These are phyloP conservation scores for Fregetta grallaria DNA, from an alignment of 2,113 vertebrate genomes.

Conservation along the genomic window DNA sequence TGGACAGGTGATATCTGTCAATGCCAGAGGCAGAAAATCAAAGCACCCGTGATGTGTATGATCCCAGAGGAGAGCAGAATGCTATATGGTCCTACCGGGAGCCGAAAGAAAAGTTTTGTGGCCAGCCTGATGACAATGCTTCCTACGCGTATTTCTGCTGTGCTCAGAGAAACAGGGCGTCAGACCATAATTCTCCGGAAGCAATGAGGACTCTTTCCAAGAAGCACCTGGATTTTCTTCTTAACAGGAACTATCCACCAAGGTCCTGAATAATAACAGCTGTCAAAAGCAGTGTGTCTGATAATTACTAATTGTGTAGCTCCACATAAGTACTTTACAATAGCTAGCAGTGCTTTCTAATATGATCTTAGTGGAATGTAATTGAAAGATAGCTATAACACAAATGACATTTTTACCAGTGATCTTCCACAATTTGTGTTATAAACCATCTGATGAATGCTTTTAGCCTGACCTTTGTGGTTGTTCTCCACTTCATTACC, in stretches of 20 bases:
- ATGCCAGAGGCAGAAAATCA: background rate
- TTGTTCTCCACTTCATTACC: background rate
- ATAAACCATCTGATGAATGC: background rate
- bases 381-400: background rate
- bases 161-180: background rate
- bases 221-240: background rate
- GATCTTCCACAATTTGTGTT: background rate
- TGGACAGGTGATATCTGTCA: background rate
- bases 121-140: background rate
- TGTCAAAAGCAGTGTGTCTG: background rate
- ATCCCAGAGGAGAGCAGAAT: background rate
- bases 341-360: background rate
- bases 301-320: background rate
- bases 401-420: background rate
- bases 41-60: background rate
- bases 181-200: background rate
- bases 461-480: background rate
- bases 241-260: background rate
- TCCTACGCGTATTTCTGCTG: background rate
- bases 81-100: background rate
- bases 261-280: background rate
- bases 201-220: background rate
- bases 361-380: background rate
- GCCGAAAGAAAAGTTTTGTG: background rate
- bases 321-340: background rate